Evolutionary conservation across 1,140 invertebrate species (phyloP), one percentile per base, ranked within the genome.

Genomic region (Aleiodes sp.): DNA sequence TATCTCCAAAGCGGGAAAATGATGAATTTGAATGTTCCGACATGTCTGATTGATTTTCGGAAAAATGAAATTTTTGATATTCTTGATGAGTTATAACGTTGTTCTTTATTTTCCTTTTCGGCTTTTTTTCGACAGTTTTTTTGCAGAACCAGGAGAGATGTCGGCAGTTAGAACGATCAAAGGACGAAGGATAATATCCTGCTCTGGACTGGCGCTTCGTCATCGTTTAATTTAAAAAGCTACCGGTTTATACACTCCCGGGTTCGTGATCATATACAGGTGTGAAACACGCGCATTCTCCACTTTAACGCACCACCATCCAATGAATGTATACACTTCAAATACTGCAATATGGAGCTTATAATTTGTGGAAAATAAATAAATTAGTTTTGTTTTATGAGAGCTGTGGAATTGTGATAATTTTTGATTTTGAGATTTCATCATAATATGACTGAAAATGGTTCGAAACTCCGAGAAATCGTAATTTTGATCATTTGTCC

Each of bases 151-250:
- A 24, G 21, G 46, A 52, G 24, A 28, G 24, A 24, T 31, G 10
- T 31, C 56, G 56, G 56, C 56, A 31, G 14, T 59, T 59, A n/a
- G 12, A 59, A 14, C 28, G 56, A 59, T 59, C 56, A 59, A 59
- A 59, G 56, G 28, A 59, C 26, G 26, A 31, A 14, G 28, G n/a
- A 59, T 28, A 16, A 59, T 59, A 59, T 59, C 56, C 56, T n/a
- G 4, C 31, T n/a, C 31, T 12, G n/a, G 4, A 31, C 12, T 6
- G 56, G 16, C 56, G 56, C 56, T 31, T 59, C 26, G 56, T 59
- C 56, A 59, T 59, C 56, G 56, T 59, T 59, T 59, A 59, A 59
- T 59, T 59, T 59, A 59, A 59, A 59, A 59, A 59, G 56, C 56
- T 59, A 59, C 56, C 56, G 56, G 56, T 59, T 26, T 59, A 59